Evolutionary conservation across 2,797 vertebrate species (phyloP).

Genomic region (Amblyopsis hoosieri): DNA sequence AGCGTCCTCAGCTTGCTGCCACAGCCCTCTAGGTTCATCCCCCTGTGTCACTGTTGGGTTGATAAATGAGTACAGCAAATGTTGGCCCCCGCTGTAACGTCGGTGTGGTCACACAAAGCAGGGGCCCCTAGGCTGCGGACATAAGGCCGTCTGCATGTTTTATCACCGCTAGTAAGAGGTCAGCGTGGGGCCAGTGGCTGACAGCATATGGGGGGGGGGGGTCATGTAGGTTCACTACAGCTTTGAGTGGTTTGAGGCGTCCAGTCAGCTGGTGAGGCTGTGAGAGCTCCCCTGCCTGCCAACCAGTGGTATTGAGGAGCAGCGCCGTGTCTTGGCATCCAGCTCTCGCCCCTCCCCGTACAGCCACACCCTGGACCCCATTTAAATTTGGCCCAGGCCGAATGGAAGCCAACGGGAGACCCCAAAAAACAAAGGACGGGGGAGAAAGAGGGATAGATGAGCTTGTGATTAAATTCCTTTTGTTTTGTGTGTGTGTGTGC

Average conservation of each 20-base stretch:
- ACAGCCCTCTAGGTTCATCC: constrained; percentile 5
- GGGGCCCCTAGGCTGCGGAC: no score
- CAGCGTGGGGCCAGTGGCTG: background rate
- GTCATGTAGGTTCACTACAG: constrained; percentile 1
- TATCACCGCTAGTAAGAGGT: background rate
- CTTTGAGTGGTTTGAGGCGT: constrained; percentile 5
- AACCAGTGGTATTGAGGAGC: constrained; percentile 44
- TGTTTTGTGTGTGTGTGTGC: constrained; percentile 19
- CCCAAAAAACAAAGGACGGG: constrained; percentile 59
- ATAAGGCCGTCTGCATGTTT: background rate
- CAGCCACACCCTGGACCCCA: constrained; percentile 55
- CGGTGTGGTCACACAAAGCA: background rate
- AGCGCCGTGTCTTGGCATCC: constrained; percentile 59
- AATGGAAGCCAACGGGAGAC: constrained; percentile 57
- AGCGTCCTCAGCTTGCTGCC: no score
- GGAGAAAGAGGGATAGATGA: constrained; percentile 37
- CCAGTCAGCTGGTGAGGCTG: constrained; percentile 1
- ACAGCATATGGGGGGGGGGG: background rate
- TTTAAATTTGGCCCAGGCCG: constrained; percentile 52
- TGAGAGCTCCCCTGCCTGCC: constrained; percentile 9
- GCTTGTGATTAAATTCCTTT: constrained; percentile 38
- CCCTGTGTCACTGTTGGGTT: background rate
- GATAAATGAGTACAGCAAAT: background rate
- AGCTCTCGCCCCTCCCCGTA: constrained; percentile 19
- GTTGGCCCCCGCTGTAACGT: background rate